phyloP scores from a whole-genome alignment of 2,888 invertebrate genomes.

The Eupithecia abbreviata region DNA sequence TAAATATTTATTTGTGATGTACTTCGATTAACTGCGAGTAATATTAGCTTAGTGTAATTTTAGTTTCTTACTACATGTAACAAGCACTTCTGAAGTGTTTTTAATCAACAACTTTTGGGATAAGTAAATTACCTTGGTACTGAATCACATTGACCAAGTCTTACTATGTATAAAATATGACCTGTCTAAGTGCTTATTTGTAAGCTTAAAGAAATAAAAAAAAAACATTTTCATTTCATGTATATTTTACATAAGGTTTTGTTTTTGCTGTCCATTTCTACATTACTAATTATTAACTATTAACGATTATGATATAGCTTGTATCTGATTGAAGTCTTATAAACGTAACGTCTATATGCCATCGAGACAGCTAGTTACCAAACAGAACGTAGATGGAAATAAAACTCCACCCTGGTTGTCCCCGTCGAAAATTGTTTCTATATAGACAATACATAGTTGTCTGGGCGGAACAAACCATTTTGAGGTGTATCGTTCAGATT shows the following conservation, averaged over 20 bases:
- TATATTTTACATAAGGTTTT: too few species aligned
- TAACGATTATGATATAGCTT: too few species aligned
- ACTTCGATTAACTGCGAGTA: slow-evolving; percentile 11
- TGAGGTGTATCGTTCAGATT: background rate
- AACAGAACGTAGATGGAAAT: background rate
- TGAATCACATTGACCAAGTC: background rate
- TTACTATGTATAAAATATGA: background rate
- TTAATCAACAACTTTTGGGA: background rate
- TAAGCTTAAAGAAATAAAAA: too few species aligned
- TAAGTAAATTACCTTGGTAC: background rate
- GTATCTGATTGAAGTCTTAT: too few species aligned
- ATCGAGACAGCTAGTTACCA: background rate
- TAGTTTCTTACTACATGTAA: slow-evolving; percentile 6
- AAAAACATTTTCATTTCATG: too few species aligned
- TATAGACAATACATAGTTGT: background rate
- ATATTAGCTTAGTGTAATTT: background rate
- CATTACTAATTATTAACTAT: too few species aligned
- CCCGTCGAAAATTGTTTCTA: background rate
- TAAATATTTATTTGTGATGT: slow-evolving; percentile 19
- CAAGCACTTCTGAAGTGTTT: slow-evolving; percentile 3
- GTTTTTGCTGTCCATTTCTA: too few species aligned
- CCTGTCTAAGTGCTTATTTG: too few species aligned
- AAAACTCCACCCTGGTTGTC: background rate
- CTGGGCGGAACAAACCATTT: background rate
- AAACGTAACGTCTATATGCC: too few species aligned